Conservation (phyloP, 2,888 invertebrate genomes). For the Heteropelma amictum region DNA sequence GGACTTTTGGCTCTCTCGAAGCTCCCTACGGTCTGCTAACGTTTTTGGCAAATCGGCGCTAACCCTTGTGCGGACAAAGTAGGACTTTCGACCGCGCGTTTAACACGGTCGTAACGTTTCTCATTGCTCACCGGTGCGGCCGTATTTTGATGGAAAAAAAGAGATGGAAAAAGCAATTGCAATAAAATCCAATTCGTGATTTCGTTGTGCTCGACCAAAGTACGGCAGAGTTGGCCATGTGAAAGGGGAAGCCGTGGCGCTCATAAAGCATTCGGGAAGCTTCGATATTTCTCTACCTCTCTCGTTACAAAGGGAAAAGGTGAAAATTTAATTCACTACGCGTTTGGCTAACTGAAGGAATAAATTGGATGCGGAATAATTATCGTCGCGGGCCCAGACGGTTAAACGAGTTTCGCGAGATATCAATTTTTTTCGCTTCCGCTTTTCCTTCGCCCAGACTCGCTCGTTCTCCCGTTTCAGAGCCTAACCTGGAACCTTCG, state of each 20-base stretch:
- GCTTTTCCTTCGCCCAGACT: neutral
- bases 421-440: slow-evolving; percentile 35
- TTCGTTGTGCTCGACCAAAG: slow-evolving; percentile 15
- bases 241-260: neutral
- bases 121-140: neutral
- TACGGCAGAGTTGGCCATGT: neutral
- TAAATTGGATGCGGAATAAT: slow-evolving; percentile 50
- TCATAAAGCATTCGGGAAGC: neutral
- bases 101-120: slow-evolving; percentile 13
- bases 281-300: neutral
- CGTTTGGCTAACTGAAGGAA: slow-evolving; percentile 43
- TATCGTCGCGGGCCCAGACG: neutral
- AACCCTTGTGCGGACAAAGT: neutral
- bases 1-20: slow-evolving; percentile 19
- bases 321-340: slow-evolving; percentile 41
- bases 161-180: neutral
- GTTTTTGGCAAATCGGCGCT: slow-evolving; percentile 26
- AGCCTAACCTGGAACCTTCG: too few relatives aligned
- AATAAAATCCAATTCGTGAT: slow-evolving; percentile 40
- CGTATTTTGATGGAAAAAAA: neutral
- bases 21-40: slow-evolving; percentile 7
- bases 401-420: neutral
- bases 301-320: neutral
- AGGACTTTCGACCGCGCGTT: neutral
- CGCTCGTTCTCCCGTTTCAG: neutral